phyloP scores from a whole-genome alignment of 2,113 vertebrate species.

The Hypanus sabinus region DNA sequence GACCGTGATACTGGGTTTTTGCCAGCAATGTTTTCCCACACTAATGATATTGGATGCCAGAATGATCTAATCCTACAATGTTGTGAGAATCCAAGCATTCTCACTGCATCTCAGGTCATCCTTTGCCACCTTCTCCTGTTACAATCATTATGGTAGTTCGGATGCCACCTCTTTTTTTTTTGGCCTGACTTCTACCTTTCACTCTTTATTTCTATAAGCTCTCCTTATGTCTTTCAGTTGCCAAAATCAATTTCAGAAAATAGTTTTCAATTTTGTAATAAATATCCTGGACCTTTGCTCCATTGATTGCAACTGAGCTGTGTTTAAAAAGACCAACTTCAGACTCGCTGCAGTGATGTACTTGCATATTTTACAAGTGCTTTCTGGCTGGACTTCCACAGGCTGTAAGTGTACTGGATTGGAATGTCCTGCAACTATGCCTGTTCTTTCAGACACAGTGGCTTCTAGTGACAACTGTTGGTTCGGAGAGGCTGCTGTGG shows the following conservation, averaged over 20 bases:
- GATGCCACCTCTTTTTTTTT: background rate
- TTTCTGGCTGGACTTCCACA: background rate
- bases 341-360: background rate
- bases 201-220: background rate
- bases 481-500: background rate
- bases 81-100: background rate
- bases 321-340: background rate
- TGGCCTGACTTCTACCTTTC: too few relatives aligned
- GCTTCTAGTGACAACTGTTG: background rate
- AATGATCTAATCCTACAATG: background rate
- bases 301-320: background rate
- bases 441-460: background rate
- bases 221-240: background rate
- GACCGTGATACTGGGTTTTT: background rate
- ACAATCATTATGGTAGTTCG: background rate
- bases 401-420: conserved; percentile 21
- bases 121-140: background rate
- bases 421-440: conserved; percentile 1
- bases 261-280: background rate
- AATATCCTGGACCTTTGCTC: background rate
- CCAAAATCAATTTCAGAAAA: background rate
- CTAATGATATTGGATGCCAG: background rate
- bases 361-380: conserved; percentile 22
- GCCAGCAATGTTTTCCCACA: background rate
- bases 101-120: background rate